Base-by-base conservation (phyloP, 2,888 invertebrate species). In the Pyrrhosoma nymphula region DNA sequence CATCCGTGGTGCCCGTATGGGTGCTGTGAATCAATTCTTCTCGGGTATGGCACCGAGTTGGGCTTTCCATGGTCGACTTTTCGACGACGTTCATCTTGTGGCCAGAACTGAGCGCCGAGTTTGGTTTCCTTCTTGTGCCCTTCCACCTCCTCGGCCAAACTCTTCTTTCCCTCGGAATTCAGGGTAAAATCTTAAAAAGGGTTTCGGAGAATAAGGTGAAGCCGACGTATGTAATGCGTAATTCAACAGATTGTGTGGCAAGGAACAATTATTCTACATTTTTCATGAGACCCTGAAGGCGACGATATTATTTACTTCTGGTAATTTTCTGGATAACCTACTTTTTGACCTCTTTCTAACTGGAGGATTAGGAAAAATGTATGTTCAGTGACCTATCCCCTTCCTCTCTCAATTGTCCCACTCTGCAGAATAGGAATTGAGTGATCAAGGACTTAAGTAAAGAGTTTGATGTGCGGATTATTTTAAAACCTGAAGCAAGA, bases 41-140 rank as follows among this genome's bases (percentile, higher is more conserved):
- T n/a, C n/a, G n/a, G n/a, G n/a, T n/a, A n/a, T n/a, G n/a, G n/a
- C n/a, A n/a, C n/a, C n/a, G n/a, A n/a, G n/a, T n/a, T n/a, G n/a
- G n/a, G n/a, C n/a, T n/a, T n/a, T 82, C 82, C 89, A 89, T 56
- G 12, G 26, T 89, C 89, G 56, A 89, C 55, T 89, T 56, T 26
- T 89, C 55, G n/a, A n/a, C n/a, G n/a, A 89, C 26, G 56, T 12
- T 26, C 82, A 35, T 82, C 82, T 82, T 35, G 35, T 82, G 35
- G 82, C 69, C 23, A 6, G 69, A n/a, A 10, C 6, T 26, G 26
- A 26, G 0, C 69, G 69, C 69, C 69, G 4, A 4, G 6, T 26
- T 14, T n/a, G n/a, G n/a, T 6, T 14, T 4, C 26, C 14, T 23
- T 12, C 10, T n/a, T n/a, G 2, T 14, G 60, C 16, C 20, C 16